Evolutionary conservation across 2,113 vertebrate genomes (phyloP), one percentile per base, ranked within the genome.

Genomic region (Callospermophilus lateralis): DNA sequence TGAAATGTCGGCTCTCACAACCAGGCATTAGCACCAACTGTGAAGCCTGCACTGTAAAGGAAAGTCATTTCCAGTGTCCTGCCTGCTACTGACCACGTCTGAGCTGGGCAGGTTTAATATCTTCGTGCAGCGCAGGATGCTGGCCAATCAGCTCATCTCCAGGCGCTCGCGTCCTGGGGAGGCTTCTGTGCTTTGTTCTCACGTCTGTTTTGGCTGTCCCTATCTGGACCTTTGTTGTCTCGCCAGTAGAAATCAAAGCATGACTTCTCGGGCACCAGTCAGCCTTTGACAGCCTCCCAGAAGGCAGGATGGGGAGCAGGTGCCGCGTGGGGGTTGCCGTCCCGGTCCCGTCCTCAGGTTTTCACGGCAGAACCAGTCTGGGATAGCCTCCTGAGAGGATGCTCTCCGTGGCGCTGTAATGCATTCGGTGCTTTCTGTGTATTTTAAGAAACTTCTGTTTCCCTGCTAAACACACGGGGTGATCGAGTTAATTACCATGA

Each of bases 141-240:
- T 67, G 97, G 97, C 98, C 98, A 97, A 95, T 98, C 97, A 73
- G 98, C 97, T 97, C 42, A 4, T 77, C 93, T 89, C 2, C 7
- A 86, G 92, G 9, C 78, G 63, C 83, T 12, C 81, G 61, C 83
- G 83, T 89, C 97, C 94, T 51, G 1, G 5, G 84, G 94, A 97
- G 94, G 86, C 84, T 94, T 84, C 37, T 58, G 84, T 28, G 89
- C 95, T 85, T 81, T 95, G 94, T 95, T 34, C n/a, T 95, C 91
- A 80, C 34, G 95, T 90, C 95, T 74, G 8, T 92, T 87, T 97
- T 95, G 93, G 95, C 85, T 70, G 73, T 65, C 37, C 76, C 79
- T 42, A 68, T 78, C 95, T 90, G 94, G 96, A 98, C 97, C 98
- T 96, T 34, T 89, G 95, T 78, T 87, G 84, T 74, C 78, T 34